These are phyloP conservation scores for Hydractinia symbiolongicarpus DNA, from an alignment of 30 jellyfish, hydroid and myxozoan species.

Conservation along the genomic window DNA sequence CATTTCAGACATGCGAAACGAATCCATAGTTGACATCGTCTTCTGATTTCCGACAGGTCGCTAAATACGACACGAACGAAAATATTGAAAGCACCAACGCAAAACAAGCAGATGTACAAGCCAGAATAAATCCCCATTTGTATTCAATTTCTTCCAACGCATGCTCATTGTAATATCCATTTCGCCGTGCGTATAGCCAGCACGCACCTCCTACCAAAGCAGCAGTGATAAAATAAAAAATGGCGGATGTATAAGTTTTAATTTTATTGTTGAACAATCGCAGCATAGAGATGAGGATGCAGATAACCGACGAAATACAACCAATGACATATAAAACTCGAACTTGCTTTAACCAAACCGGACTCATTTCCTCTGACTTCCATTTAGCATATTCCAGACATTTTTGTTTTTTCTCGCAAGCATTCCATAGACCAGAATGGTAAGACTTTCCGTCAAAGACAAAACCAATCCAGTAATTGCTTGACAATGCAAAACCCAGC, in stretches of 20 bases:
- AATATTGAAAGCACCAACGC: not conserved
- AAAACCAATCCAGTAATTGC: conserved; percentile 5
- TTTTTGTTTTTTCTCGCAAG: not conserved
- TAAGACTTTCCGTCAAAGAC: conserved; percentile 1
- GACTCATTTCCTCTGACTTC: not conserved
- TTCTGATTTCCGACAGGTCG: not conserved
- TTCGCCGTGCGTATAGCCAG: not conserved
- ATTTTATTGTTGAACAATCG: conserved; percentile 6
- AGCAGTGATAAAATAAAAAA: not conserved
- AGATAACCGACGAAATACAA: not conserved
- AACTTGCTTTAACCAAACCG: conserved; percentile 10
- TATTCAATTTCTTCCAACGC: not conserved
- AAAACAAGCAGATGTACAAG: not conserved
- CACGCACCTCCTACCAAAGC: not conserved
- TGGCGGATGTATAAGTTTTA: not conserved
- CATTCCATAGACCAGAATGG: conserved; percentile 15
- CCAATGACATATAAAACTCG: not conserved
- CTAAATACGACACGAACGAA: not conserved
- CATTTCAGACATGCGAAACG: not conserved
- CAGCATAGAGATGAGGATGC: not conserved
- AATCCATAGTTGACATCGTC: conserved; percentile 1
- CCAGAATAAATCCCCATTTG: conserved; percentile 1
- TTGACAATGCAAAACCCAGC: not conserved
- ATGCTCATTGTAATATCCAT: not conserved
- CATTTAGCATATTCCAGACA: not conserved